phyloP scores from a whole-genome alignment of 2,888 invertebrate genomes.

The Altica lythri region DNA sequence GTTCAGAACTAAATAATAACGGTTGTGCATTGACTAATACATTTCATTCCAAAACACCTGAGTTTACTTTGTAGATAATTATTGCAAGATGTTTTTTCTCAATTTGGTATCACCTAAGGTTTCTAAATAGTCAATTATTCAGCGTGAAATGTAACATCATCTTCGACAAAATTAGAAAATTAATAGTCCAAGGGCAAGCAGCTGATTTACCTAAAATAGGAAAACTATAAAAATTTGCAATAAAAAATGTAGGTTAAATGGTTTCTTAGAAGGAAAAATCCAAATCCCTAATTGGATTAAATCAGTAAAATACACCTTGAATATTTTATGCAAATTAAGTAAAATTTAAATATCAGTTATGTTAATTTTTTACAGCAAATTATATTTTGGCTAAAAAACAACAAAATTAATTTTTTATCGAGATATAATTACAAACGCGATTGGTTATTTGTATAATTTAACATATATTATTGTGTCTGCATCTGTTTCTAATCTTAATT shows the following conservation, averaged over 20 bases:
- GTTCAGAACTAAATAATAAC: too few relatives aligned
- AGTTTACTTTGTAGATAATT: background rate
- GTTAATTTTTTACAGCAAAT: background rate
- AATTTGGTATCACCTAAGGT: background rate
- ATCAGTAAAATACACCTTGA: constrained; percentile 4
- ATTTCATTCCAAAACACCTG: too few relatives aligned
- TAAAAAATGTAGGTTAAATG: constrained; percentile 17
- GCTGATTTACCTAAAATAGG: constrained; percentile 8
- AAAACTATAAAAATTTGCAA: constrained; percentile 9
- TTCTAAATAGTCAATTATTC: background rate
- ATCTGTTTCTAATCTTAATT: too few relatives aligned
- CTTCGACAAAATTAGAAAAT: constrained; percentile 4
- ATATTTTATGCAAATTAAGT: constrained; percentile 10
- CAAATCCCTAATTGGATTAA: background rate
- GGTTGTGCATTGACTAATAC: too few relatives aligned
- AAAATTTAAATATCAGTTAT: constrained; percentile 1
- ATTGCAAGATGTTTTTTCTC: constrained; percentile 1
- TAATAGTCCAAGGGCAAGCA: constrained; percentile 8
- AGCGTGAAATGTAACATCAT: constrained; percentile 4
- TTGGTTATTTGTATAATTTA: constrained; percentile 12
- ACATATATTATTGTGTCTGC: constrained; percentile 4
- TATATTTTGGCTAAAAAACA: constrained; percentile 1
- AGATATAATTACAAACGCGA: constrained; percentile 4
- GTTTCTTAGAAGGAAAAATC: background rate
- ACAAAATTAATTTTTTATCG: constrained; percentile 3